A percentile compares a stretch with the other conserved stretches of the same genome.
These are phyloP conservation scores for Thecophora atra DNA, from an alignment of 2,888 invertebrate genomes.

Conservation along the genomic window DNA sequence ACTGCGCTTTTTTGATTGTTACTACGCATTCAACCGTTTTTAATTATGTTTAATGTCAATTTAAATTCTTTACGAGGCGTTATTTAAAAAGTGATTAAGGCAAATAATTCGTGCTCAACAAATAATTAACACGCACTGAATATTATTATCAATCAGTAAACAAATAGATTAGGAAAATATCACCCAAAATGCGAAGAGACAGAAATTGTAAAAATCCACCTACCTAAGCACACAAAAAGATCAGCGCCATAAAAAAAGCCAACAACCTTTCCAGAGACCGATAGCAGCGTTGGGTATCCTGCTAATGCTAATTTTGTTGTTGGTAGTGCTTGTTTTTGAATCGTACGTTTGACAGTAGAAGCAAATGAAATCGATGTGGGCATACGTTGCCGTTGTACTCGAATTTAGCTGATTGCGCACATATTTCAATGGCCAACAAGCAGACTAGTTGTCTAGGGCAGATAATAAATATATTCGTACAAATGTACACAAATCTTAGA, in stretches of 20 bases:
- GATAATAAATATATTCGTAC: neutral
- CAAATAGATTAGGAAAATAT: neutral
- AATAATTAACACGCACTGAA: neutral
- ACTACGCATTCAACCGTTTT: no score
- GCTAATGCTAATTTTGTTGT: no score
- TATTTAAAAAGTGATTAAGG: slow-evolving; percentile 6
- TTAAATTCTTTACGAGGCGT: neutral
- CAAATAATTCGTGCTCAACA: slow-evolving; percentile 5
- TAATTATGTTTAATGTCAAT: no score
- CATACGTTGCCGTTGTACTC: neutral
- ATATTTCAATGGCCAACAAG: neutral
- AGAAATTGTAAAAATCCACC: neutral
- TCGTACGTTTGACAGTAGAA: no score
- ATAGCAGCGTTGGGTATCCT: slow-evolving; percentile 1
- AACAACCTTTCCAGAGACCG: slow-evolving; percentile 11
- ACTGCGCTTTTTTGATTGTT: slow-evolving; percentile 13
- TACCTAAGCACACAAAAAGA: neutral
- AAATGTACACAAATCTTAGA: no score
- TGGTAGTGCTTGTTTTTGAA: no score
- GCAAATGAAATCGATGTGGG: neutral
- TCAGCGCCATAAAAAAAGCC: slow-evolving; percentile 3
- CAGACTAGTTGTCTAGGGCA: neutral
- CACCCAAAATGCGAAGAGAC: neutral
- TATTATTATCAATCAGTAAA: neutral
- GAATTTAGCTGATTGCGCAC: neutral